These are phyloP conservation scores for Salmo trutta DNA, from an alignment of 2,797 vertebrate genomes.

Conservation along the genomic window DNA sequence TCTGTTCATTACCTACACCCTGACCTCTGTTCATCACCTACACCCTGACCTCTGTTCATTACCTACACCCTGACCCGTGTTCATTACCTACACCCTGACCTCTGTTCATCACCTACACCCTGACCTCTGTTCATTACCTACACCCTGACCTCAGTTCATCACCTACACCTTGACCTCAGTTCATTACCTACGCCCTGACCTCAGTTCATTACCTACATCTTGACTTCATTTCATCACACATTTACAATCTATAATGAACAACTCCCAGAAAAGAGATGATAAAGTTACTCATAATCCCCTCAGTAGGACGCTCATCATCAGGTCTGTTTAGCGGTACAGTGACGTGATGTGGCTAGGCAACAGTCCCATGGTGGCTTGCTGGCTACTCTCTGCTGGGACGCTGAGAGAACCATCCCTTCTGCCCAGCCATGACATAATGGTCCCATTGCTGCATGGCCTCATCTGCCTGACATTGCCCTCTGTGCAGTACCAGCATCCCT, in stretches of 20 bases:
- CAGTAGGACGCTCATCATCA: conserved; percentile 48
- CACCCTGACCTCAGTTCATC: too few relatives aligned
- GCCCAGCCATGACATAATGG: conserved; percentile 62
- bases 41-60: too few relatives aligned
- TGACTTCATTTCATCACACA: too few relatives aligned
- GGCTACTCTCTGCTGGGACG: conserved; percentile 21
- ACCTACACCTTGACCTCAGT: too few relatives aligned
- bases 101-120: too few relatives aligned
- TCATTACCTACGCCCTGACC: too few relatives aligned
- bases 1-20: too few relatives aligned
- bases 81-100: too few relatives aligned
- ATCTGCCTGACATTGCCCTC: conserved; percentile 41
- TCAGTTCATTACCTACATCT: too few relatives aligned
- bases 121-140: too few relatives aligned
- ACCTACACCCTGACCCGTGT: too few relatives aligned
- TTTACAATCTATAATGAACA: conserved; percentile 8
- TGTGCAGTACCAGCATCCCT: conserved; percentile 30
- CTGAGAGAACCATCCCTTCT: conserved; percentile 31
- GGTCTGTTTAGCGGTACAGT: conserved; percentile 48
- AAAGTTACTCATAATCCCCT: conserved; percentile 46
- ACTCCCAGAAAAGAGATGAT: conserved; percentile 50
- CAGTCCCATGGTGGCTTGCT: conserved; percentile 51
- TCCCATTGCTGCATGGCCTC: conserved; percentile 33
- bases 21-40: too few relatives aligned
- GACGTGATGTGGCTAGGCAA: conserved; percentile 22